Base-by-base conservation (phyloP, 2,888 invertebrate genomes). In the Leptopilina syphax region DNA sequence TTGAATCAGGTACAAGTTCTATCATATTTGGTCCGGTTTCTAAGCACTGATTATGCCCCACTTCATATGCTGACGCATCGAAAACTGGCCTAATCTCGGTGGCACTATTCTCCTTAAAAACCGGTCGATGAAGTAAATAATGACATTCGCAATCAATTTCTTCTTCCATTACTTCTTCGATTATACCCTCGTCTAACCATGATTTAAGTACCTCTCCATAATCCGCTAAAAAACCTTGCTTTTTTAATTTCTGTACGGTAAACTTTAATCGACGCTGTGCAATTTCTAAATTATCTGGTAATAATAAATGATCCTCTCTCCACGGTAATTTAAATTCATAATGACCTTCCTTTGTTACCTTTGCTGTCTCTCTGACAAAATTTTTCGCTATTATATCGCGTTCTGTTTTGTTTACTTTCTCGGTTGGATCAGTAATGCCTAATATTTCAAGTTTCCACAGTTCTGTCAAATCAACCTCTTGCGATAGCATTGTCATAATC, bases 141-240 rank as follows among this genome's bases (percentile, higher is more conserved):
- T 82, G 79, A 54, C 68, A 68, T 13, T 3, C n/a, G 60, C 60
- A 3, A 0, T 41, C 9, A 34, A 2, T 34, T 7, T 80, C 60
- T n/a, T 13, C 65, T 0, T 79, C 66, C 0, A 83, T 79, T 0
- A 88, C 87, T 41, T 76, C 70, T 60, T 88, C 87, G 7, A 90
- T 87, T 1, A 90, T 84, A 0, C 85, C 85, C 12, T 85, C 78
- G 6, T 77, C 41, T 7, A 84, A 18, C 90, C 88, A 90, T 77
- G 86, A 86, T 9, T 83, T n/a, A 18, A 90, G 86, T n/a, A 90
- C 81, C 18, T 79, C 27, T 60, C 86, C 79, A 79, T 89, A 89
- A 1, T 70, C 77, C 13, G 85, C 78, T 18, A 83, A 84, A 10
- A 86, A 76, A 44, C 80, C 77, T 66, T 85, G 78, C 8, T 77